Evolutionary conservation across 2,888 invertebrate genomes (phyloP).

Genomic region (Trachelus troglodyta): DNA sequence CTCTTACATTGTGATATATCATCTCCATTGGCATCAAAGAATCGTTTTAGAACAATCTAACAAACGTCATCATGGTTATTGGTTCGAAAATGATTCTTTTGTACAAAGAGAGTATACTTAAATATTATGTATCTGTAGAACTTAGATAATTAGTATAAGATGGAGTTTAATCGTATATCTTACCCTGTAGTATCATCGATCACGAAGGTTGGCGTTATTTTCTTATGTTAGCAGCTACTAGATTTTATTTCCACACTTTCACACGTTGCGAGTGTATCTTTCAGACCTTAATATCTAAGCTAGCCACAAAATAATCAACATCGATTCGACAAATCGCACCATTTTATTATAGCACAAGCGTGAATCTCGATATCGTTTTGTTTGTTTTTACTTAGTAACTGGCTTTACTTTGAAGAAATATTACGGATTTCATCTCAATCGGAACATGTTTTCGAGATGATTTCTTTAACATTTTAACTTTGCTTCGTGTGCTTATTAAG

Average conservation of each 20-base stretch:
- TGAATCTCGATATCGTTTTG: not conserved
- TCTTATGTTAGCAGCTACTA: not conserved
- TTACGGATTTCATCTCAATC: not conserved
- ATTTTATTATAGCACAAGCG: not conserved
- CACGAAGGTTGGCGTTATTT: not conserved
- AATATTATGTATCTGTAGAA: slow-evolving; percentile 36
- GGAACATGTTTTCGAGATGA: not conserved
- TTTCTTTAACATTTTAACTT: not conserved
- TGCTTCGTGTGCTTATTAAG: not conserved
- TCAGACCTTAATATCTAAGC: not conserved
- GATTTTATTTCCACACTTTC: not conserved
- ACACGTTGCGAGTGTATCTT: not conserved
- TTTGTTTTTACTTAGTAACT: not conserved
- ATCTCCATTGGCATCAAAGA: slow-evolving; percentile 33
- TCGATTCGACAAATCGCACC: not conserved
- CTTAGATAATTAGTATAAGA: not conserved
- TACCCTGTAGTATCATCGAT: not conserved
- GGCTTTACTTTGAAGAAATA: not conserved
- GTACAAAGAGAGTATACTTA: slow-evolving; percentile 39
- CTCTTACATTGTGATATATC: slow-evolving; percentile 29
- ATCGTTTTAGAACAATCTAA: slow-evolving; percentile 31
- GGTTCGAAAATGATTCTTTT: slow-evolving; percentile 31
- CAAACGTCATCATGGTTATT: slow-evolving; percentile 5
- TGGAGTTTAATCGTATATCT: not conserved
- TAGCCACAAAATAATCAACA: not conserved